Evolutionary conservation across 2,113 vertebrate species (phyloP), one percentile per base, ranked within the genome.

Genomic region (Stercorarius parasiticus): DNA sequence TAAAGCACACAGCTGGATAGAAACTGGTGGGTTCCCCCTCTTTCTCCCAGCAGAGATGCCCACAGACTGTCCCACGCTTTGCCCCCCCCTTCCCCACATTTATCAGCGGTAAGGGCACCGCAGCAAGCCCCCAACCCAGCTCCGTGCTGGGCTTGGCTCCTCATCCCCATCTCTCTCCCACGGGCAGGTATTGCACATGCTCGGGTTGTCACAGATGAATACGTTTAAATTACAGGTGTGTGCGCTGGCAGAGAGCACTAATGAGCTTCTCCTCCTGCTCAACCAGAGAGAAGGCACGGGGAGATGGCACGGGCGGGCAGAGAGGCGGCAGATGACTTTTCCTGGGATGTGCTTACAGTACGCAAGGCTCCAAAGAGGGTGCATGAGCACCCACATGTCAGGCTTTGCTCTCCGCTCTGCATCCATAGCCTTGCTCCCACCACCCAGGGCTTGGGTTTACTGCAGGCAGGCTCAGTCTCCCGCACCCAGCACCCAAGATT

Each of bases 21-120:
- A 53, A 82, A 15, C 18, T 1, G 20, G 30, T 19, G 20, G 8
- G 13, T 12, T 89, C 67, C 67, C 55, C n/a, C 29, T 25, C 50
- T 2, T 55, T 3, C 47, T 43, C 36, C 43, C 72, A 56, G 3
- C 20, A 38, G 58, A 69, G 62, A 56, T 25, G 34, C 15, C 49
- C 52, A 30, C 1, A 5, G 0, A 0, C 20, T 49, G 53, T 13
- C 47, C 61, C 66, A 32, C 0, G 4, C 52, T 76, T 64, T 76
- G 62, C 43, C 45, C 45, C 18, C 17, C n/a, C 13, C 36, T 64
- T 55, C 71, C 19, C 13, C 13, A 20, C 0, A 1, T n/a, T 79
- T 32, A 22, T 15, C 1, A 58, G 47, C 11, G 0, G 45, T 1
- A 40, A 49, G 34, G 36, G 30, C 38, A 45, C 78, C 0, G 0